Conservation (phyloP, 2,797 vertebrate genomes). For the Molossus alvarezi region DNA sequence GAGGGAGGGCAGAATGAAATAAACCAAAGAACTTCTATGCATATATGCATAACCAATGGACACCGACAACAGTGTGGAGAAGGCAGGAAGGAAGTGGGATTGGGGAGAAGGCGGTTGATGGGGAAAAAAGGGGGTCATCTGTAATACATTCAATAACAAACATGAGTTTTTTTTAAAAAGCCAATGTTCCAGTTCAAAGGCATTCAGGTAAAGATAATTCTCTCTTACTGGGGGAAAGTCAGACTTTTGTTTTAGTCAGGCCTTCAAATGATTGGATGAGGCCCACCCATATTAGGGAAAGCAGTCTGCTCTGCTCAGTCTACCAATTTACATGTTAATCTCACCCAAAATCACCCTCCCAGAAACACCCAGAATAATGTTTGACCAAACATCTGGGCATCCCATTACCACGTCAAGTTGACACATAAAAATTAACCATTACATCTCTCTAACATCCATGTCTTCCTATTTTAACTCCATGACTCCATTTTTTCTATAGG, state of each 20-base stretch:
- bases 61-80: too few relatives aligned
- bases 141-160: too few relatives aligned
- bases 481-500: background rate
- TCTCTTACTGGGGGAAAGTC: background rate
- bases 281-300: background rate
- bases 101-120: too few relatives aligned
- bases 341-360: background rate
- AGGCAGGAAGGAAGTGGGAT: too few relatives aligned
- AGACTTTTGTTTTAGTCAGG: background rate
- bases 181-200: background rate
- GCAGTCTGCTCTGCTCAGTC: background rate
- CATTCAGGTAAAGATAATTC: background rate
- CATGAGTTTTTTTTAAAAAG: background rate
- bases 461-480: background rate
- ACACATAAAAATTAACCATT: background rate
- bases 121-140: too few relatives aligned
- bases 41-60: too few relatives aligned
- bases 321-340: background rate
- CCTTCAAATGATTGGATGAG: background rate
- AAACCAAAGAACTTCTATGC: too few relatives aligned
- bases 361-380: background rate
- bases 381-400: constrained; percentile 22
- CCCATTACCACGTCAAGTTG: background rate
- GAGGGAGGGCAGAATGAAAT: too few relatives aligned
- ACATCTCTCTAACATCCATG: background rate